A percentile compares a stretch with the other conserved stretches of the same genome.
Conservation (phyloP, 2,888 invertebrate species). For the Augochlorella aurata region DNA sequence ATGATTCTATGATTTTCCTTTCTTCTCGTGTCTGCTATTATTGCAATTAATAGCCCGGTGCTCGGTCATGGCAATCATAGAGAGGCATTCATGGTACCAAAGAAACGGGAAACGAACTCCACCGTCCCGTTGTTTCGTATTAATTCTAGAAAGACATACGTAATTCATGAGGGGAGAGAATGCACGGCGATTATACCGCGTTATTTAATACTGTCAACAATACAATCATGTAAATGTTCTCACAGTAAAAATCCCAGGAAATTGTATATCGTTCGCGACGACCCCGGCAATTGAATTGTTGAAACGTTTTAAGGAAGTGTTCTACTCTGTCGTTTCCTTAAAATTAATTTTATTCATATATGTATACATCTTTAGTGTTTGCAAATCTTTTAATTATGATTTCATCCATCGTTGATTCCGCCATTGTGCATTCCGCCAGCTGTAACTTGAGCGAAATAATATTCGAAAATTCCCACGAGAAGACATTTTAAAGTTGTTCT, state of each 20-base stretch:
- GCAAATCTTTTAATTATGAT: no score
- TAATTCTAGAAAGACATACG: neutral
- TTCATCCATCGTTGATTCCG: no score
- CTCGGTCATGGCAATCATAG: neutral
- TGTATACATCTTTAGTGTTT: no score
- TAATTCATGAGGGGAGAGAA: neutral
- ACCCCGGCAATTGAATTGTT: no score
- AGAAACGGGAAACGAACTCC: neutral
- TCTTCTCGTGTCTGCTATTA: conserved; percentile 43
- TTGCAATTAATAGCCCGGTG: conserved; percentile 21
- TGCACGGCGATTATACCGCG: neutral
- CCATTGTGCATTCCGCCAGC: no score
- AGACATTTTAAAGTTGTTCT: no score
- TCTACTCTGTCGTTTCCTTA: no score
- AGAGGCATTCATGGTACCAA: neutral
- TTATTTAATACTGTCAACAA: neutral
- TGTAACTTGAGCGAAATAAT: no score
- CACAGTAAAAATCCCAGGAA: neutral
- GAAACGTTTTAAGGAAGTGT: no score
- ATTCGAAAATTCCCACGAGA: no score
- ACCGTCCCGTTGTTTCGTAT: neutral
- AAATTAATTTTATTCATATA: no score
- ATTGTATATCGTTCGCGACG: no score
- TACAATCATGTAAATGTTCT: neutral
- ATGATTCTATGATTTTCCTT: conserved; percentile 44